These are phyloP conservation scores for Cryptosula pallasiana DNA, from an alignment of 2,888 invertebrate species.

Conservation along the genomic window DNA sequence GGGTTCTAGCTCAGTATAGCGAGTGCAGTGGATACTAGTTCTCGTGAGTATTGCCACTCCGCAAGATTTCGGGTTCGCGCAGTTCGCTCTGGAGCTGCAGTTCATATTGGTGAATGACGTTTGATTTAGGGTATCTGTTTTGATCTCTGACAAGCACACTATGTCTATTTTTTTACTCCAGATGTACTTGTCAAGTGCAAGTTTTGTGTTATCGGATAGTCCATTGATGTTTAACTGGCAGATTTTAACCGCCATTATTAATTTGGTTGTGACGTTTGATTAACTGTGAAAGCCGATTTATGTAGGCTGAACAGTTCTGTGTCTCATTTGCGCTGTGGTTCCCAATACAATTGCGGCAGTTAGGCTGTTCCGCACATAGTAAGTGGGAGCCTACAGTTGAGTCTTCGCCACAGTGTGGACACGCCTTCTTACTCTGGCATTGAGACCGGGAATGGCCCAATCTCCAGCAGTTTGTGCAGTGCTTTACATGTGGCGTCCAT, in stretches of 20 bases:
- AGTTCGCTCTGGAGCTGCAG: not conserved
- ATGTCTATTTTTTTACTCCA: not conserved
- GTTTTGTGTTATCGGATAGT: not conserved
- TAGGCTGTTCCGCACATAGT: not conserved
- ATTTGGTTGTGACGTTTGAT: not conserved
- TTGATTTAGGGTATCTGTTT: not conserved
- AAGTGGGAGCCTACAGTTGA: not conserved
- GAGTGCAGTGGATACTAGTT: not conserved
- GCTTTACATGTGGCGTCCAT: not conserved
- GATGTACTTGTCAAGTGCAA: not conserved
- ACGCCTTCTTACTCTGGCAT: not conserved
- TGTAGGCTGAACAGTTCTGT: not conserved
- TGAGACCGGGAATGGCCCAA: not conserved
- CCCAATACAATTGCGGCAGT: not conserved
- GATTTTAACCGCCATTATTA: not conserved
- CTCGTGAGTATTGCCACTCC: not conserved
- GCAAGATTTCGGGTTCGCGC: not conserved
- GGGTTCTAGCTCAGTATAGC: not conserved
- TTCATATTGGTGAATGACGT: not conserved
- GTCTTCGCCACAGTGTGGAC: not conserved
- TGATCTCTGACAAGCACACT: not conserved
- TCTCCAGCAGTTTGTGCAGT: conserved; percentile 17
- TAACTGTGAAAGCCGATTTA: not conserved
- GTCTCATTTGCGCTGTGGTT: not conserved
- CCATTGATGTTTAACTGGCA: not conserved